Evolutionary conservation across 1,140 invertebrate genomes (phyloP).

Genomic region (Hetaerina americana): DNA sequence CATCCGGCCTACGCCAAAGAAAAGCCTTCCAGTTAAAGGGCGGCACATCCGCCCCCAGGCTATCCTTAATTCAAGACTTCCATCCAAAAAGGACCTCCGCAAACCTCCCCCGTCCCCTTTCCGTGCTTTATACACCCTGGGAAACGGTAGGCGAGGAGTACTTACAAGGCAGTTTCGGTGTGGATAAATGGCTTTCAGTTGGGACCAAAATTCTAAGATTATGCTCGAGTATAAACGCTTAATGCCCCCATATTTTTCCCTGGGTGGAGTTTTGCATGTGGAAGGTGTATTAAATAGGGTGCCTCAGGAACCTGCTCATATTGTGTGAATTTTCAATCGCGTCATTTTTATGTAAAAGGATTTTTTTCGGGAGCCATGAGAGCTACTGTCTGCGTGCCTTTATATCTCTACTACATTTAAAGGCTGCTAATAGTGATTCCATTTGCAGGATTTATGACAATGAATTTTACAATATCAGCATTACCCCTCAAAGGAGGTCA

Average conservation of each 20-base stretch:
- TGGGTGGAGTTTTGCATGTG: neutral
- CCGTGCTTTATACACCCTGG: neutral
- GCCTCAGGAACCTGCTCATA: too few species aligned
- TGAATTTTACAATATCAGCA: too few species aligned
- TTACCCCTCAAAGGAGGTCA: too few species aligned
- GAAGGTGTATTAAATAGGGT: too few species aligned
- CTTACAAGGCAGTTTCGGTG: neutral
- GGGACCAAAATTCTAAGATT: neutral
- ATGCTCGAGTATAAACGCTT: neutral
- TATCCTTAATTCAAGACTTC: neutral
- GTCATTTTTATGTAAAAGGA: too few species aligned
- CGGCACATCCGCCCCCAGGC: neutral
- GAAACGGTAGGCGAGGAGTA: neutral
- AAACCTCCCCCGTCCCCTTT: neutral
- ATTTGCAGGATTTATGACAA: too few species aligned
- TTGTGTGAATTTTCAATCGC: too few species aligned
- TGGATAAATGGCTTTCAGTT: neutral
- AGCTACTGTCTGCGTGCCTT: too few species aligned
- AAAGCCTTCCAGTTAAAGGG: too few species aligned
- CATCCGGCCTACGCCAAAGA: neutral
- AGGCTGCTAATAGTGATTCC: too few species aligned
- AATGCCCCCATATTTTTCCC: neutral
- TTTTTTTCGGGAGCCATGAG: too few species aligned
- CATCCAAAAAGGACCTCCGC: neutral
- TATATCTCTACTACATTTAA: too few species aligned